These are phyloP conservation scores for Siphamia tubifer DNA, from an alignment of 2,113 vertebrate genomes.

Conservation along the genomic window DNA sequence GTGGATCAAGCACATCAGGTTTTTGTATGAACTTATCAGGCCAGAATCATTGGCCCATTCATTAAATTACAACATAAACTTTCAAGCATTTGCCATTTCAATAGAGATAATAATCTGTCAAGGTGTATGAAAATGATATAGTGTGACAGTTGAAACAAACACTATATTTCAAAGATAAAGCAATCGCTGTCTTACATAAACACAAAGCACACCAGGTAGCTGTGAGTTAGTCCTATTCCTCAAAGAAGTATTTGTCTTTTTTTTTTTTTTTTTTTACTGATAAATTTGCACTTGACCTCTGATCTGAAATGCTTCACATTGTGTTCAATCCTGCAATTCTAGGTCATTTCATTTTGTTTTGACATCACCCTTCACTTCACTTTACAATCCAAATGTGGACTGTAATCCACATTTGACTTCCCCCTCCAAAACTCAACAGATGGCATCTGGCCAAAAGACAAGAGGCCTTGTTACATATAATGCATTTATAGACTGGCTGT, in stretches of 20 bases:
- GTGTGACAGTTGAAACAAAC: no score
- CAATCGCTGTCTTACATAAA: no score
- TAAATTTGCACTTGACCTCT: neutral
- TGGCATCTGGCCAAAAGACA: neutral
- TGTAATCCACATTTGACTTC: neutral
- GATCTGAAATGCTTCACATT: neutral
- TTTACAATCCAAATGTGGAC: neutral
- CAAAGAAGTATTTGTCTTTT: neutral
- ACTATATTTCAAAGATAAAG: no score
- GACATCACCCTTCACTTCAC: constrained; percentile 29
- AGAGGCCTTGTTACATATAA: no score
- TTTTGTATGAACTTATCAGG: neutral
- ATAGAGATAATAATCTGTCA: no score
- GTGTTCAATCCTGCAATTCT: constrained; percentile 20
- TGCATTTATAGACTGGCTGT: no score
- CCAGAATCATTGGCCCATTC: no score
- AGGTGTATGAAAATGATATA: no score
- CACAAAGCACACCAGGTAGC: no score
- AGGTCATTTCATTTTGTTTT: constrained; percentile 44
- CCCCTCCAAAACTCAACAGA: neutral
- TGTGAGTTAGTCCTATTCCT: no score
- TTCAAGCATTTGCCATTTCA: neutral
- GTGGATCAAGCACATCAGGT: neutral
- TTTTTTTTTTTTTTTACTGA: neutral
- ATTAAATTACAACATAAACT: neutral